Evolutionary conservation across 2,888 invertebrate genomes (phyloP).

Genomic region (Nysson spinosus): DNA sequence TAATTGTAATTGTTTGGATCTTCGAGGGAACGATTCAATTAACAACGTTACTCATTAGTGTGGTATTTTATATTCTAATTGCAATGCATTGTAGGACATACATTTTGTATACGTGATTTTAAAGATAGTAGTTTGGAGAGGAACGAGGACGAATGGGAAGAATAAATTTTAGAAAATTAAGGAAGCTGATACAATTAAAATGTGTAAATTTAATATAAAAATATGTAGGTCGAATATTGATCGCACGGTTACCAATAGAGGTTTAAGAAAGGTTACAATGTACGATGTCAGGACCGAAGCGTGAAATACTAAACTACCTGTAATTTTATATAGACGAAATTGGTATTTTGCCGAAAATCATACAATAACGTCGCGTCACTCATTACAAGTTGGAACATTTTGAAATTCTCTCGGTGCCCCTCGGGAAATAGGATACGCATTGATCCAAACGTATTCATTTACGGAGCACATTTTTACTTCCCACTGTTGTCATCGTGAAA

Average conservation of each 20-base stretch:
- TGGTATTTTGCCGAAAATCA: constrained; percentile 48
- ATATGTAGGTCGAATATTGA: constrained; percentile 28
- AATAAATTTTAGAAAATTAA: not conserved
- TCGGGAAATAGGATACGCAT: constrained; percentile 19
- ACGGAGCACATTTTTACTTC: not conserved
- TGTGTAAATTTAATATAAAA: constrained; percentile 17
- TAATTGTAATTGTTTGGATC: no score
- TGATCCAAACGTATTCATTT: constrained; percentile 28
- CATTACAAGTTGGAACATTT: constrained; percentile 53
- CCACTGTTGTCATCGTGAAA: not conserved
- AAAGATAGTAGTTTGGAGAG: no score
- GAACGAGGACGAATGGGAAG: constrained; percentile 6
- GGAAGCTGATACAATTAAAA: constrained; percentile 32
- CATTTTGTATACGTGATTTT: no score
- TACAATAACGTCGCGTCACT: constrained; percentile 37
- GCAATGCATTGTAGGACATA: no score
- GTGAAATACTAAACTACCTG: constrained; percentile 20
- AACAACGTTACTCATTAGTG: no score
- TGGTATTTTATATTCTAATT: no score
- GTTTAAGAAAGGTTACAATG: constrained; percentile 24
- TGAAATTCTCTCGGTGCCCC: constrained; percentile 39
- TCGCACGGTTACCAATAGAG: constrained; percentile 19
- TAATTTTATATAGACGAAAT: constrained; percentile 48
- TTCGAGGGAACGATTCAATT: no score
- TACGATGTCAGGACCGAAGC: constrained; percentile 6